phyloP scores from a whole-genome alignment of 2,113 vertebrate species.

The Ahaetulla prasina region DNA sequence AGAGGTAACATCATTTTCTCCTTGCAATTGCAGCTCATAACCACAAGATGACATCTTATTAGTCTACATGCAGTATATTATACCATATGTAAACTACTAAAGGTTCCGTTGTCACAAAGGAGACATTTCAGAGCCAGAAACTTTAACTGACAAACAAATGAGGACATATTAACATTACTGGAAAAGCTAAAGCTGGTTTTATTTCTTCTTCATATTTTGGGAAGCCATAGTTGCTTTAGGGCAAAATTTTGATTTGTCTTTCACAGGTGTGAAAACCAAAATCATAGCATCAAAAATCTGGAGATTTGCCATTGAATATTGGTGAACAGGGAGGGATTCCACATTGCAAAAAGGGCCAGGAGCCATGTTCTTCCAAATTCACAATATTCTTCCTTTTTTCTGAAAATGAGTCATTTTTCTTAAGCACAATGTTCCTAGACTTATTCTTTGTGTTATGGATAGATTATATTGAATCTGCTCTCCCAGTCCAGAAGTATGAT shows the following conservation, averaged over 20 bases:
- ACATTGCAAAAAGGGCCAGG: neutral
- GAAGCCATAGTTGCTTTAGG: neutral
- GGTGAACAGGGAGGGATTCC: neutral
- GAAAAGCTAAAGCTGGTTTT: neutral
- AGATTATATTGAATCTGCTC: neutral
- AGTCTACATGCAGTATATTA: neutral
- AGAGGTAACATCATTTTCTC: neutral
- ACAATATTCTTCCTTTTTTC: neutral
- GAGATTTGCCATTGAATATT: neutral
- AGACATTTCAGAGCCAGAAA: neutral
- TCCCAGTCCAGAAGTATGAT: neutral
- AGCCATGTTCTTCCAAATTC: neutral
- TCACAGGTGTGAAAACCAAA: neutral
- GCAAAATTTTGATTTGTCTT: neutral
- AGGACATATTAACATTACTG: neutral
- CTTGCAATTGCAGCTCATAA: neutral
- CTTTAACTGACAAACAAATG: neutral
- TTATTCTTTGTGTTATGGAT: neutral
- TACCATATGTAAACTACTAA: neutral
- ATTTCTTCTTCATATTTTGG: neutral
- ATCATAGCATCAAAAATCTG: neutral
- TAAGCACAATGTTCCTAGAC: neutral
- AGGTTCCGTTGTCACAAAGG: neutral
- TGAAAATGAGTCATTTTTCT: neutral
- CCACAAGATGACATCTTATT: constrained; percentile 1